Evolutionary conservation across 2,888 invertebrate genomes (phyloP).

Genomic region (Gryllus longicercus): DNA sequence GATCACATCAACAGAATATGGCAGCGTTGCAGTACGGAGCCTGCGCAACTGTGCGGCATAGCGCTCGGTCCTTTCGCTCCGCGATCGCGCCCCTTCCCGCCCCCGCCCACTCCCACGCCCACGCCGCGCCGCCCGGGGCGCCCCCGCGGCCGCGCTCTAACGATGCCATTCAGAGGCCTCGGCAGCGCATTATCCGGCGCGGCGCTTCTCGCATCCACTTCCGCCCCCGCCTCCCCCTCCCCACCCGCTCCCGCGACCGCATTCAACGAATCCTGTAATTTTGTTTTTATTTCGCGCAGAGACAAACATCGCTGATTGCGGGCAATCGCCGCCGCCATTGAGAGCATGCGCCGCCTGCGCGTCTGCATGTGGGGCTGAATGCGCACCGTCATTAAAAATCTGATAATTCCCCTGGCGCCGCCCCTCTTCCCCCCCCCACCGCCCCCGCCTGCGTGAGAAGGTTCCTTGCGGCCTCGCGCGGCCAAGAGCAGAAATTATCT

Average conservation of each 20-base stretch:
- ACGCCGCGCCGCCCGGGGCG: no score
- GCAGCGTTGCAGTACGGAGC: no score
- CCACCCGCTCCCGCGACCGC: background rate
- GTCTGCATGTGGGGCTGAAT: background rate
- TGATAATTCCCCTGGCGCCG: background rate
- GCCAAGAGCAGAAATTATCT: background rate
- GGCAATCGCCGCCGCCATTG: background rate
- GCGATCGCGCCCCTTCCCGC: no score
- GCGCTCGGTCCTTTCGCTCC: no score
- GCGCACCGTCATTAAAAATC: background rate
- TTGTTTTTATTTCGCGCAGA: background rate
- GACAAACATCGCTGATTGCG: constrained; percentile 17
- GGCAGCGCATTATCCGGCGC: no score
- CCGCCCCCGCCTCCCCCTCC: background rate
- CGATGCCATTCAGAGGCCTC: no score
- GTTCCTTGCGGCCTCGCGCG: background rate
- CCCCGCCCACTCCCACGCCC: no score
- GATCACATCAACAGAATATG: no score
- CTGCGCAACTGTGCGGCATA: no score
- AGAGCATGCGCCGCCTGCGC: background rate
- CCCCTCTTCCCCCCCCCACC: no score
- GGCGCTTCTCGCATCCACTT: background rate
- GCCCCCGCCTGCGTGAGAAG: background rate
- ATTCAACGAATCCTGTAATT: constrained; percentile 1
- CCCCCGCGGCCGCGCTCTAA: no score